Evolutionary conservation across 2,113 vertebrate species (phyloP).

Genomic region (Procavia capensis): DNA sequence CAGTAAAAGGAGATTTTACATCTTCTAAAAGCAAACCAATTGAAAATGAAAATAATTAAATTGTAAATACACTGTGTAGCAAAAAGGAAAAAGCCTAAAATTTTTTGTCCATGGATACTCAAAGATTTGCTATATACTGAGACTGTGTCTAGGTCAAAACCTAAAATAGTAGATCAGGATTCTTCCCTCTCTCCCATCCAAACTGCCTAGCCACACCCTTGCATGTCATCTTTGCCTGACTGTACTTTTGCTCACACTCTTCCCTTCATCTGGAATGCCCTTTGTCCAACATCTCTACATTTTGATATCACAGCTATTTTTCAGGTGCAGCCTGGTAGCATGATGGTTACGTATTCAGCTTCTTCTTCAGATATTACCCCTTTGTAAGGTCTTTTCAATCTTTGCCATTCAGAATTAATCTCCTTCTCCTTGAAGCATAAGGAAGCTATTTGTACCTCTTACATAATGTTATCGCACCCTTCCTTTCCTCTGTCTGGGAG

Average conservation of each 20-base stretch:
- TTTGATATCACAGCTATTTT: slow-evolving; percentile 38
- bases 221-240: neutral
- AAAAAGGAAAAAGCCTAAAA: neutral
- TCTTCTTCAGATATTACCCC: neutral
- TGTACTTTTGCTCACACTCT: neutral
- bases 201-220: neutral
- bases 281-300: neutral
- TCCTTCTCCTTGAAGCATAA: neutral
- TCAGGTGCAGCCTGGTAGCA: neutral
- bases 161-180: neutral
- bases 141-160: neutral
- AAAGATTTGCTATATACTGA: neutral
- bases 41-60: slow-evolving; percentile 28
- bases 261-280: neutral
- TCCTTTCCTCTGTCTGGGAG: neutral
- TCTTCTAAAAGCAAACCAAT: neutral
- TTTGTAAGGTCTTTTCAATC: slow-evolving; percentile 40
- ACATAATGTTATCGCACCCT: slow-evolving; percentile 26
- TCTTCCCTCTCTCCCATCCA: neutral
- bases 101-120: neutral
- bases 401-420: slow-evolving; percentile 54
- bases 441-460: neutral
- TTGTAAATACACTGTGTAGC: neutral
- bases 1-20: neutral
- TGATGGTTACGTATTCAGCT: too few relatives aligned